These are phyloP conservation scores for Opisthocomus hoazin DNA, from an alignment of 2,113 vertebrate genomes.

Conservation along the genomic window DNA sequence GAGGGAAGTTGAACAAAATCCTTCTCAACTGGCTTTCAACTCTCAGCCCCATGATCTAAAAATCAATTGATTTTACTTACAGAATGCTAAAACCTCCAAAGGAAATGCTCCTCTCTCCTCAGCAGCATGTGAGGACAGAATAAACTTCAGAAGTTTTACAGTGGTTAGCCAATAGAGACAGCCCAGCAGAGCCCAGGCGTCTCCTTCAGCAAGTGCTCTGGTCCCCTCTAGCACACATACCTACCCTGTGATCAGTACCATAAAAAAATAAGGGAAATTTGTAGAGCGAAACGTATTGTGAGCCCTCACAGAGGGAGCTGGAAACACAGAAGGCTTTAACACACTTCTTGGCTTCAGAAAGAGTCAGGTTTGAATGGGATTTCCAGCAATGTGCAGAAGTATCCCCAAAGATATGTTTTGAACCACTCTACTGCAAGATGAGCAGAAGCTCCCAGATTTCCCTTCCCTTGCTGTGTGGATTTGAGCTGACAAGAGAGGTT, in stretches of 20 bases:
- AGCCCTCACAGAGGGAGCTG: background rate
- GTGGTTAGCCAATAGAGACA: background rate
- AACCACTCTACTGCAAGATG: background rate
- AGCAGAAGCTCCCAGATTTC: background rate
- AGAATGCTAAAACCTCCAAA: background rate
- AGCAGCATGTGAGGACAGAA: background rate
- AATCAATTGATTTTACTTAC: background rate
- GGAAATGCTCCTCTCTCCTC: background rate
- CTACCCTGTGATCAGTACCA: background rate
- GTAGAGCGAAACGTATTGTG: background rate
- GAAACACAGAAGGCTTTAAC: background rate
- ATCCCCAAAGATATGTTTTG: background rate
- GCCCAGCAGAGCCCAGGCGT: background rate
- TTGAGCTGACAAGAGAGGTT: background rate
- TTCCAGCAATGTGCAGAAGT: background rate
- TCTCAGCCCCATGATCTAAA: background rate
- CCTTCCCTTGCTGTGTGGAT: background rate
- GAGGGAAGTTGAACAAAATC: conserved; percentile 13
- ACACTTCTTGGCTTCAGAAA: background rate
- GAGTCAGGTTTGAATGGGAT: background rate
- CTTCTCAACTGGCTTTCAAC: background rate
- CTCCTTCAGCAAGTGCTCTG: background rate
- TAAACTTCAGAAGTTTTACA: background rate
- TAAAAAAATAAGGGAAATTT: background rate
- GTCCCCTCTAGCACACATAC: background rate